phyloP scores from a whole-genome alignment of 2,888 invertebrate genomes.

The Leucophora obtusa region DNA sequence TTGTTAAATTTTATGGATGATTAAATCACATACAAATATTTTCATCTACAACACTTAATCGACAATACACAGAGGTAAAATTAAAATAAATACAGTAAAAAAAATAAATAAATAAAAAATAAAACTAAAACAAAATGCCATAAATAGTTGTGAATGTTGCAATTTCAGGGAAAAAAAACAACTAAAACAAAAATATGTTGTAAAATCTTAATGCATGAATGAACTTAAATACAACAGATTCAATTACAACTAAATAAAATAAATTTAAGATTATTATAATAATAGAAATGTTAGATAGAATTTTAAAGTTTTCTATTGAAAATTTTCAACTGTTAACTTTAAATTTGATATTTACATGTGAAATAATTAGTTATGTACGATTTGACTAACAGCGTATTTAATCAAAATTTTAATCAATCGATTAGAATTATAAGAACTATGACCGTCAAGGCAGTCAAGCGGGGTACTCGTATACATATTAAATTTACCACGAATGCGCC shows the following conservation, averaged over 20 bases:
- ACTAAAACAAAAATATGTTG: slow-evolving; percentile 12
- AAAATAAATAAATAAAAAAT: no score
- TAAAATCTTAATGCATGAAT: slow-evolving; percentile 56
- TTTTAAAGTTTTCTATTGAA: no score
- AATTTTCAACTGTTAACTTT: no score
- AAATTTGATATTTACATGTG: no score
- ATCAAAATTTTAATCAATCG: no score
- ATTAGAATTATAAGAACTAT: no score
- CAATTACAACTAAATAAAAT: slow-evolving; percentile 4
- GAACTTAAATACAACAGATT: slow-evolving; percentile 27
- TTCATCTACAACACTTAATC: slow-evolving; percentile 19
- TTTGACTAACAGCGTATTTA: no score
- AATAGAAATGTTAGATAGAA: not conserved
- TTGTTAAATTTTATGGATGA: slow-evolving; percentile 62
- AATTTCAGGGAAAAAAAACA: slow-evolving; percentile 13
- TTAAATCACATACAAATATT: slow-evolving; percentile 55
- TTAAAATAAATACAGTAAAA: slow-evolving; percentile 1
- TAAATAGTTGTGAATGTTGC: slow-evolving; percentile 55
- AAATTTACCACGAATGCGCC: no score
- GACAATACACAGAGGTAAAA: slow-evolving; percentile 4
- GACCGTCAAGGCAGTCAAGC: no score
- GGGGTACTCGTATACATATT: no score
- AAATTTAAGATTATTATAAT: not conserved
- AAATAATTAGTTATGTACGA: no score
- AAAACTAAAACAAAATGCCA: slow-evolving; percentile 33